phyloP scores from a whole-genome alignment of 1,140 invertebrate genomes.

The Gonatopus flavifemur region DNA sequence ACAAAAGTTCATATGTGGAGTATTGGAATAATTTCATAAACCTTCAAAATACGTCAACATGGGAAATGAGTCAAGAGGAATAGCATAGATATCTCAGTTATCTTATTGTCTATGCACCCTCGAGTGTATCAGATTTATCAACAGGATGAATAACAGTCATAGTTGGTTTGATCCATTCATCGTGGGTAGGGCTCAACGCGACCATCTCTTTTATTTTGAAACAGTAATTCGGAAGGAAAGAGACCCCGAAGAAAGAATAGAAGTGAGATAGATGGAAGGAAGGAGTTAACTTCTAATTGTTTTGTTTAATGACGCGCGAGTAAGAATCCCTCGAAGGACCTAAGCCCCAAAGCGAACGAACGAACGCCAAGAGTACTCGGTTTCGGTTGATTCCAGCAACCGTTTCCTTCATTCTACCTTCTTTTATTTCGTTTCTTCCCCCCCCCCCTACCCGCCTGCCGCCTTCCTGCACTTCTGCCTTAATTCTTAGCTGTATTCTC shows the following conservation, averaged over 20 bases:
- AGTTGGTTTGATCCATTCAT: no score
- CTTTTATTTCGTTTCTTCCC: conserved; percentile 18
- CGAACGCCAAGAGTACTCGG: conserved; percentile 35
- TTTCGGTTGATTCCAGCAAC: conserved; percentile 49
- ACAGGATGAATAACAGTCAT: no score
- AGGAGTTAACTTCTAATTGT: conserved; percentile 61
- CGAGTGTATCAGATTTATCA: no score
- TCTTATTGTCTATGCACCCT: no score
- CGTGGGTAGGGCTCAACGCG: no score
- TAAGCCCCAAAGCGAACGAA: conserved; percentile 48
- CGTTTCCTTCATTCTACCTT: conserved; percentile 18
- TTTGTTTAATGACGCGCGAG: conserved; percentile 62
- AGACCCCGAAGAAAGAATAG: conserved; percentile 31
- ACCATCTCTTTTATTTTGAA: conserved; percentile 30
- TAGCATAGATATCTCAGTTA: no score
- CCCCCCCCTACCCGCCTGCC: conserved; percentile 15
- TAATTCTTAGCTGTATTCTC: conserved; percentile 62
- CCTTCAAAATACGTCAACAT: no score
- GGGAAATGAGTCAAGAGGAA: no score
- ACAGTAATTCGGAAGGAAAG: conserved; percentile 46
- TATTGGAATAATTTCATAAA: no score
- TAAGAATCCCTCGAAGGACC: conserved; percentile 57
- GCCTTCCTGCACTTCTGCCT: conserved; percentile 31
- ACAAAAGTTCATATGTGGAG: no score
- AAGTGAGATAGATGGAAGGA: conserved; percentile 27